Conservation (phyloP, 2,888 invertebrate genomes). For the Dusona sp. region DNA sequence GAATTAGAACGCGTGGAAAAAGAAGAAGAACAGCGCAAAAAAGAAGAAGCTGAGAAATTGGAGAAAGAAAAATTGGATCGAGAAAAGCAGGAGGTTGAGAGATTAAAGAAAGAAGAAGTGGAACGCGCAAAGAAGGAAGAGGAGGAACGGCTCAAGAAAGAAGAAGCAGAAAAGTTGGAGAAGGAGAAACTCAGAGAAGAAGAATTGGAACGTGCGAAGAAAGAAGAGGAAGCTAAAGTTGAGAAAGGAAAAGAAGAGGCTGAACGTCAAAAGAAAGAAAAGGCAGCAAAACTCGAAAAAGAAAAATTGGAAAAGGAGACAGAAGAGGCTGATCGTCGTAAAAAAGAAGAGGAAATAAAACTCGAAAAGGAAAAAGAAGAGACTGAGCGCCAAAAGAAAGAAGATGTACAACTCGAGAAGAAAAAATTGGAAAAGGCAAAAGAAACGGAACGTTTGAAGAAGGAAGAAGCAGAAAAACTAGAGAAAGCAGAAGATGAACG, state of each 20-base stretch:
- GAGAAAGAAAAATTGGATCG: no score
- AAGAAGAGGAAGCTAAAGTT: constrained; percentile 61
- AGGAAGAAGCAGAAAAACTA: no score
- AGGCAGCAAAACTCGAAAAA: constrained; percentile 66
- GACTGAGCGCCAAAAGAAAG: constrained; percentile 64
- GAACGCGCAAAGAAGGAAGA: constrained; percentile 77
- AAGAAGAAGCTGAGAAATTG: no score
- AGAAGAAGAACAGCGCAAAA: no score
- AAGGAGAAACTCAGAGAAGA: constrained; percentile 56
- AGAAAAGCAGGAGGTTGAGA: constrained; percentile 76
- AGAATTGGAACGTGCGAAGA: constrained; percentile 46
- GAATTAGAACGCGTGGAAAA: no score
- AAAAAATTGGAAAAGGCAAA: background rate
- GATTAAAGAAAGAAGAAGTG: constrained; percentile 76
- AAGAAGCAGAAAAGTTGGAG: constrained; percentile 72
- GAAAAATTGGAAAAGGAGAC: background rate
- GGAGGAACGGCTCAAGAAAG: constrained; percentile 81
- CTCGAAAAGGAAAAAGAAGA: constrained; percentile 76
- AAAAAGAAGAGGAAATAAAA: constrained; percentile 65
- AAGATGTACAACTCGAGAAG: constrained; percentile 36
- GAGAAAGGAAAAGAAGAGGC: constrained; percentile 77
- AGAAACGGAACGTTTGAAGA: no score
- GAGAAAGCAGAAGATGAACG: no score
- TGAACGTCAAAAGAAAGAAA: constrained; percentile 81
- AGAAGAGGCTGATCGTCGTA: constrained; percentile 68